phyloP scores from a whole-genome alignment of 2,888 invertebrate species.

The Macrostomum cliftonense region DNA sequence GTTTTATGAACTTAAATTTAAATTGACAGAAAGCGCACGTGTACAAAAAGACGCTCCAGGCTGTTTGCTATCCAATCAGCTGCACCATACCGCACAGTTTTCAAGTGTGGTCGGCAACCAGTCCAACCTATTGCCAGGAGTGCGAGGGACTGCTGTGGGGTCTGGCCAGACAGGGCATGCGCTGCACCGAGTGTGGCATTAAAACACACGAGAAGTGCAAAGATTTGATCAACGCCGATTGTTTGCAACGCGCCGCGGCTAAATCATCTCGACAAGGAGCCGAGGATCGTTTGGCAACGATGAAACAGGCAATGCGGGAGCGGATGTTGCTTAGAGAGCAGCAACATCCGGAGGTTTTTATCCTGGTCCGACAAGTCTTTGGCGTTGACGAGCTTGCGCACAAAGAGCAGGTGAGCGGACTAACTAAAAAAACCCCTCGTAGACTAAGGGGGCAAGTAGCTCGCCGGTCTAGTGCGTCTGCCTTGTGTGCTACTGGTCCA shows the following conservation, averaged over 20 bases:
- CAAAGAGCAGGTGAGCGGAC: constrained; percentile 60
- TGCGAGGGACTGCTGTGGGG: constrained; percentile 98
- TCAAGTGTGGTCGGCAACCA: constrained; percentile 92
- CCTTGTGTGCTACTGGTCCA: too few species aligned
- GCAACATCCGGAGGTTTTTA: constrained; percentile 96
- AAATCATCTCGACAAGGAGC: constrained; percentile 98
- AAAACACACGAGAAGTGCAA: constrained; percentile 99
- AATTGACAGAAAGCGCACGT: constrained; percentile 88
- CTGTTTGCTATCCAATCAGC: constrained; percentile 93
- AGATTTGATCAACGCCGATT: constrained; percentile 94
- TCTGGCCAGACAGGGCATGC: constrained; percentile 85
- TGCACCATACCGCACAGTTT: constrained; percentile 98
- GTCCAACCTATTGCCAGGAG: constrained; percentile 97
- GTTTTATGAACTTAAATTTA: constrained; percentile 3
- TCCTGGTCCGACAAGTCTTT: constrained; percentile 52
- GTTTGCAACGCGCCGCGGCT: constrained; percentile 96
- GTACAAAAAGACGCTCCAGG: constrained; percentile 96
- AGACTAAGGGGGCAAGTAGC: too few species aligned
- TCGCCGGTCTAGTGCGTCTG: too few species aligned
- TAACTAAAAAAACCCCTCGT: too few species aligned
- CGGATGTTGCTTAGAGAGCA: constrained; percentile 96
- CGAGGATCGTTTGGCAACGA: constrained; percentile 93
- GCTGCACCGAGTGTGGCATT: constrained; percentile 95
- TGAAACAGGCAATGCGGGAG: constrained; percentile 97
- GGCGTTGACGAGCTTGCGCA: neutral